Evolutionary conservation across 2,888 invertebrate species (phyloP), one percentile per base, ranked within the genome.

Genomic region (Drosophila robusta): DNA sequence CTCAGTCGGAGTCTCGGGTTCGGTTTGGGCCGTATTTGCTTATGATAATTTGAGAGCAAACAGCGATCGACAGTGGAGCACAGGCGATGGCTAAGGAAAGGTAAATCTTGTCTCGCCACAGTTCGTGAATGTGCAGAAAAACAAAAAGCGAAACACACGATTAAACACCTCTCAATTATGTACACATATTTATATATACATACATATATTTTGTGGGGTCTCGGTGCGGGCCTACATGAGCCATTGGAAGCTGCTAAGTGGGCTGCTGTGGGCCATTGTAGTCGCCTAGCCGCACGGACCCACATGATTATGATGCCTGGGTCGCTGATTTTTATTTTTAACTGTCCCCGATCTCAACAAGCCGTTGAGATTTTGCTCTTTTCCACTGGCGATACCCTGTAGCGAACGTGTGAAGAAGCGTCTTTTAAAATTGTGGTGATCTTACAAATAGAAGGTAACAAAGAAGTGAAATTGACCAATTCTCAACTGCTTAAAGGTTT

Each of bases 91-190:
- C 34, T 52, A 45, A 36, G 60, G 50, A 70, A 78, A 75, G 77
- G 77, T 68, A 78, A 65, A 54, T 69, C 65, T 66, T 68, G 76
- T 79, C 76, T 76, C 70, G 70, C 75, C 70, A 62, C 56, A 66
- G 63, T 67, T 73, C 82, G 87, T 87, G 89, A 85, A 89, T 86
- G 83, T 77, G 82, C 82, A 83, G 88, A 87, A 83, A 87, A 72
- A 67, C 72, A 70, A 78, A 86, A 75, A 78, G 74, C 66, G 87
- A 84, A 91, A 91, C 90, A 90, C 90, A 90, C 91, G 91, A 91
- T 91, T 91, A 91, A 91, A 91, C 91, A 91, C 91, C 91, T 91
- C 91, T 90, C 90, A 91, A 91, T 91, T 91, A 91, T 91, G 89
- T 89, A 61, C 51, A 55, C 44, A 49, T 16, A 14, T 24, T 14